Evolutionary conservation across 2,113 vertebrate species (phyloP).

Genomic region (Coracopsis vasa): DNA sequence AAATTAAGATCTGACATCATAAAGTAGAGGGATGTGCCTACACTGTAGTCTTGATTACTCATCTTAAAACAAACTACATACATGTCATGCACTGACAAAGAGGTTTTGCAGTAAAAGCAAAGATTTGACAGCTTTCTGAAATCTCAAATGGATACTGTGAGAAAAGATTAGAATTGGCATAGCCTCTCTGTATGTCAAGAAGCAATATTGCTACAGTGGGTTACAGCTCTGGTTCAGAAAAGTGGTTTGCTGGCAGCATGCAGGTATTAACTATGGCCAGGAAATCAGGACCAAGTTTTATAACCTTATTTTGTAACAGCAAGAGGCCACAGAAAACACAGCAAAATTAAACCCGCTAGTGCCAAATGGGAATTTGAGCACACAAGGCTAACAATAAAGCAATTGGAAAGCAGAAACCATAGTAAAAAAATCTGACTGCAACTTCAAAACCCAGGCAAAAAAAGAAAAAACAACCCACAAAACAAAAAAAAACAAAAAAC

Average conservation of each 20-base stretch:
- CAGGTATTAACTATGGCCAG: background rate
- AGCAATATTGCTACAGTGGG: background rate
- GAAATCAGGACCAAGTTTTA: background rate
- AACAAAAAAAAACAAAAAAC: too few species aligned
- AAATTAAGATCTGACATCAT: background rate
- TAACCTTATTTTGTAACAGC: conserved; percentile 9
- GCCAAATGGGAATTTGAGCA: background rate
- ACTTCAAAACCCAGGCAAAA: background rate
- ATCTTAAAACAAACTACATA: background rate
- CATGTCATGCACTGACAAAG: background rate
- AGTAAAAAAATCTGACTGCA: background rate
- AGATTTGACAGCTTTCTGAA: background rate
- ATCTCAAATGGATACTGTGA: background rate
- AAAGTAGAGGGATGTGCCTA: background rate
- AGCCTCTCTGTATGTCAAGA: background rate
- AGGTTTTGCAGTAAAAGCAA: background rate
- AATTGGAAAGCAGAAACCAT: background rate
- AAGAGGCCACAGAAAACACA: background rate
- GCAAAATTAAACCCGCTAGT: background rate
- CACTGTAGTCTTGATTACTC: background rate
- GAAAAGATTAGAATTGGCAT: background rate
- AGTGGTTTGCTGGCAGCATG: background rate
- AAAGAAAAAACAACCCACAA: background rate
- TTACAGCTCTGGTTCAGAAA: background rate
- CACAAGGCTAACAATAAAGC: background rate